A percentile compares a stretch with the other conserved stretches of the same genome.
phyloP scores from a whole-genome alignment of 2,797 vertebrate genomes.

The Morus bassanus region DNA sequence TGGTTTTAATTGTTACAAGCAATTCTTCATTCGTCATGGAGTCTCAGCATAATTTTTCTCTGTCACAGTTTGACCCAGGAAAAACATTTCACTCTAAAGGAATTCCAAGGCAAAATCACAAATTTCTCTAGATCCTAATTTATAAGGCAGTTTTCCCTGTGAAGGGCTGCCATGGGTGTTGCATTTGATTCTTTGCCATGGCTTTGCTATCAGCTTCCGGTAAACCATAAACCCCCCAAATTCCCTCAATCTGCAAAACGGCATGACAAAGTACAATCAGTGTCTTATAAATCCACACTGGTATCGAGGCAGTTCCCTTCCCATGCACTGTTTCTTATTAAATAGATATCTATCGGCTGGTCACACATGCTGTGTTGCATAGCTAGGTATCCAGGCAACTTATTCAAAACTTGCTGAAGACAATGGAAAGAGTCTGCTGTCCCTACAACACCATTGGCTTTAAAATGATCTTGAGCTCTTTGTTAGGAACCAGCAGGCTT shows the following conservation, averaged over 20 bases:
- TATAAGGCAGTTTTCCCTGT: not conserved
- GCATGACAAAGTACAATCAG: not conserved
- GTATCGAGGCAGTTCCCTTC: not conserved
- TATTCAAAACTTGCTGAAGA: slow-evolving; percentile 5
- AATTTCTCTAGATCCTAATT: not conserved
- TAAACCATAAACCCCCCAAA: not conserved
- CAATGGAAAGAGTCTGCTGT: slow-evolving; percentile 10
- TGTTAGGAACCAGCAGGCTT: not conserved
- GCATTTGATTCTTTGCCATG: not conserved
- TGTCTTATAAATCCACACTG: not conserved
- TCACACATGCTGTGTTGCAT: not conserved
- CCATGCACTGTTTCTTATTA: slow-evolving; percentile 39
- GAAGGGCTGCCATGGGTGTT: slow-evolving; percentile 24
- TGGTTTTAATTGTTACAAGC: not conserved
- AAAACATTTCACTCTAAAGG: not conserved
- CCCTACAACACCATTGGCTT: not conserved
- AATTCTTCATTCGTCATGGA: fast-evolving
- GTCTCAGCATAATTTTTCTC: not conserved
- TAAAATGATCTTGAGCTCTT: not conserved
- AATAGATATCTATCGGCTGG: not conserved
- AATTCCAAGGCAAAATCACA: not conserved
- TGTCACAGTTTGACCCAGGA: not conserved
- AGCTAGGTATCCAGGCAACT: slow-evolving; percentile 50
- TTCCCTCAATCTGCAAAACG: not conserved
- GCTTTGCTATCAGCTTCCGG: not conserved